phyloP scores from a whole-genome alignment of 2,797 vertebrate species.

The Microhierax caerulescens region DNA sequence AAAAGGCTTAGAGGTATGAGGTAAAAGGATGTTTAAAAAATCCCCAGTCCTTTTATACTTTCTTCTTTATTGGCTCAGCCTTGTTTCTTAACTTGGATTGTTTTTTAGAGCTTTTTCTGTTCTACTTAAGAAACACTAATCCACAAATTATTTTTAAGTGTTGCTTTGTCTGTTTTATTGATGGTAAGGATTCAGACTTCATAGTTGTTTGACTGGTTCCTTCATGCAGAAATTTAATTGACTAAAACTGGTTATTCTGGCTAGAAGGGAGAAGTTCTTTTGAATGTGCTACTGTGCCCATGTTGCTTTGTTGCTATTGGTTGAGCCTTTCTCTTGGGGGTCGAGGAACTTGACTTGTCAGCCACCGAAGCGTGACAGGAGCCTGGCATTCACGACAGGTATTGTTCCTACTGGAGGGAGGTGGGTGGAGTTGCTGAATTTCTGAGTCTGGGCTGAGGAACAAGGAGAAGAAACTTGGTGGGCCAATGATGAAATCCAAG shows the following conservation, averaged over 20 bases:
- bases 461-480: background rate
- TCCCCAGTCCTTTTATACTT: background rate
- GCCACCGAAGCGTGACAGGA: background rate
- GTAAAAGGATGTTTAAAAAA: background rate
- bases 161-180: background rate
- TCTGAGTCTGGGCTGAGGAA: background rate
- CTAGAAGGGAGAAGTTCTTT: background rate
- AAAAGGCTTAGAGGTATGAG: background rate
- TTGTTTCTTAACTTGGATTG: background rate
- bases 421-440: background rate
- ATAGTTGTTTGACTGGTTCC: background rate
- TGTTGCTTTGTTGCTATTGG: slow-evolving; percentile 3
- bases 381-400: background rate
- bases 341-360: slow-evolving; percentile 17
- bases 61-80: background rate
- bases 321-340: slow-evolving; percentile 4
- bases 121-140: background rate
- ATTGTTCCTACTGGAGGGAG: background rate
- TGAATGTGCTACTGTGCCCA: background rate
- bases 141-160: background rate
- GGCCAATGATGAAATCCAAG: background rate
- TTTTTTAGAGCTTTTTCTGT: background rate
- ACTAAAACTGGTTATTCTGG: slow-evolving; percentile 30
- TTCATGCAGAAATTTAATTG: background rate
- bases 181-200: background rate